Percentiles rank a stretch among this genome's conserved stretches.
These are phyloP conservation scores for Varroa destructor DNA, from an alignment of 1,140 invertebrate species.

Conservation along the genomic window DNA sequence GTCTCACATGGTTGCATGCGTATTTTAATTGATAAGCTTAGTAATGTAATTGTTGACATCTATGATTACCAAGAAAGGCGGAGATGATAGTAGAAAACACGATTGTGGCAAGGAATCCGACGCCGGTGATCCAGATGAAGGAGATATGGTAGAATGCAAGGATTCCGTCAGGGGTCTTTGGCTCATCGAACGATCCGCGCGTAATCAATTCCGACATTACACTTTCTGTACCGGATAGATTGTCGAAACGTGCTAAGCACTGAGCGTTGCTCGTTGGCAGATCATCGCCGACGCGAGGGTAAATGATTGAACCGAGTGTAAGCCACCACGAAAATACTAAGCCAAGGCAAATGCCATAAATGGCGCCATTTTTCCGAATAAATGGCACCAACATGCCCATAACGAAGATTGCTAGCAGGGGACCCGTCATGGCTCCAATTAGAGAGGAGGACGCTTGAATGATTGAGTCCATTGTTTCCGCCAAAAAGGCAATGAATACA, in stretches of 20 bases:
- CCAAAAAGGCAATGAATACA: slow-evolving; percentile 56
- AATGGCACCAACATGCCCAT: slow-evolving; percentile 52
- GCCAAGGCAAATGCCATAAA: slow-evolving; percentile 12
- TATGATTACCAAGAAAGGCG: background rate
- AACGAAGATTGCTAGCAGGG: slow-evolving; percentile 58
- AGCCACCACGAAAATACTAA: slow-evolving; percentile 7
- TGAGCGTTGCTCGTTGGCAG: slow-evolving; percentile 10
- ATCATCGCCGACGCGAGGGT: slow-evolving; percentile 9
- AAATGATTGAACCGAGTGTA: slow-evolving; percentile 20
- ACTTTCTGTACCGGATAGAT: too few species aligned
- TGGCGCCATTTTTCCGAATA: slow-evolving; percentile 16
- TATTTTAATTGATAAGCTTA: too few species aligned
- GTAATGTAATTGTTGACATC: too few species aligned
- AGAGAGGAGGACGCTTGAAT: slow-evolving; percentile 60
- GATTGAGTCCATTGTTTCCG: slow-evolving; percentile 52
- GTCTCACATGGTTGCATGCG: too few species aligned
- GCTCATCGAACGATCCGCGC: background rate
- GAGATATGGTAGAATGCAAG: slow-evolving; percentile 19
- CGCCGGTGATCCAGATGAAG: slow-evolving; percentile 17
- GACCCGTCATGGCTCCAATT: slow-evolving; percentile 63
- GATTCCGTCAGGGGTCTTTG: slow-evolving; percentile 7
- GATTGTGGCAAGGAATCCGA: background rate
- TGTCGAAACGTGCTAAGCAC: background rate
- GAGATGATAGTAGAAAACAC: background rate
- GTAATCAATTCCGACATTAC: background rate